Base-by-base conservation (phyloP, 2,888 invertebrate species). In the Podabrus alpinus region DNA sequence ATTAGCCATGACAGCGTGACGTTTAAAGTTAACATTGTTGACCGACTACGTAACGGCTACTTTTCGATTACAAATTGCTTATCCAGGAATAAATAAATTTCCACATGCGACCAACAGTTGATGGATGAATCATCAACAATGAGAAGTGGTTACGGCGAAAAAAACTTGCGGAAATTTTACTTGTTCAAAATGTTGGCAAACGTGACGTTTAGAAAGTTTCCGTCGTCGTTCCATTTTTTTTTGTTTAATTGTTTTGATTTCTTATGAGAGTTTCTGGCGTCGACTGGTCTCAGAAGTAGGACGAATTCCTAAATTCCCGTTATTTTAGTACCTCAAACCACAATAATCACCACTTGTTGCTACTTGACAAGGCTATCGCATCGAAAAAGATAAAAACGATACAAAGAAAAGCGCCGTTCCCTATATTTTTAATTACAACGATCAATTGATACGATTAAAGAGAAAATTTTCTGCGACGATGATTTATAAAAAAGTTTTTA, bases 1-100 rank as follows among this genome's bases (percentile, higher is more conserved):
- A 78, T 77, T 75, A 77, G 78, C 77, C 77, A 75, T 79, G 78
- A 80, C 75, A 78, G 78, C 80, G 74, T 80, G 80, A 80, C 80
- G 78, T 78, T 78, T 80, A 79, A 77, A 72, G 77, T 75, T 79
- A 77, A 72, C 75, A 73, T 77, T 77, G 75, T 78, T 79, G 76
- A 66, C 71, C 68, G 74, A 71, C 73, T 72, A 72, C 76, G 72
- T 73, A 74, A 77, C 66, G 72, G 75, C 69, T 61, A 66, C 59
- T 72, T 74, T 71, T 71, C 68, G 59, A 74, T 74, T 74, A 68
- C 74, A 67, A 70, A 74, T 66, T 69, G 29, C 62, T 74, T 71
- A 61, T 71, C 68, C 69, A 45, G 70, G 70, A 74, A 74, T 69
- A 24, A 16, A 66, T 25, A 45, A 66, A 61, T 59, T 66, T 66